phyloP scores from a whole-genome alignment of 1,140 invertebrate genomes.

The Pemphigus obesinymphae region DNA sequence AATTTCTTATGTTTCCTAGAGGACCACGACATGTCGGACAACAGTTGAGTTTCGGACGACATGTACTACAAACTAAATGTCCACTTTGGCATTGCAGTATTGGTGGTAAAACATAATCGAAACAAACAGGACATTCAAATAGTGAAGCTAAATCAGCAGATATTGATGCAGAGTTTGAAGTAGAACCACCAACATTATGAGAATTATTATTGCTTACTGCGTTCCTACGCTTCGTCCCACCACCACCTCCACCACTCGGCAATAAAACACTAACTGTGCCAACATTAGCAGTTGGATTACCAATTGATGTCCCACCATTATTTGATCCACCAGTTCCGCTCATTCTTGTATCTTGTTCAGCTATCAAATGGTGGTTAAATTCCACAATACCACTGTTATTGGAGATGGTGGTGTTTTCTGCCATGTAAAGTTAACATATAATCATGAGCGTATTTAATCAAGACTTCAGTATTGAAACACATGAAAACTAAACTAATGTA shows the following conservation, averaged over 20 bases:
- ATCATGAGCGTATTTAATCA: background rate
- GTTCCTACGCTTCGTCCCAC: constrained; percentile 18
- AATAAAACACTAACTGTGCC: constrained; percentile 21
- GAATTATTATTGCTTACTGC: background rate
- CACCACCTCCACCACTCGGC: background rate
- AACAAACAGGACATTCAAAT: constrained; percentile 99
- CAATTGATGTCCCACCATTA: constrained; percentile 10
- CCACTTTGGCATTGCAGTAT: constrained; percentile 85
- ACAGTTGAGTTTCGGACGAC: constrained; percentile 90
- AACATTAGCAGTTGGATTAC: background rate
- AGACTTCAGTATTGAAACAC: background rate
- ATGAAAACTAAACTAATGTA: background rate
- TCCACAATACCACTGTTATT: constrained; percentile 16
- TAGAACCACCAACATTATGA: background rate
- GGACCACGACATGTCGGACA: constrained; percentile 97
- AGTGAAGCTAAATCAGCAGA: constrained; percentile 86
- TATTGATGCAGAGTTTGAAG: constrained; percentile 29
- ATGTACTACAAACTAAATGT: constrained; percentile 87
- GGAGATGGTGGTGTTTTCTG: constrained; percentile 1
- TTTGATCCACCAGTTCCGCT: constrained; percentile 28
- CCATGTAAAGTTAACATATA: constrained; percentile 25
- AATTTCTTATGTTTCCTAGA: constrained; percentile 91
- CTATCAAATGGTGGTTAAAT: constrained; percentile 25
- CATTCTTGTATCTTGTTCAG: constrained; percentile 25
- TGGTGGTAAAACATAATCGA: constrained; percentile 98